Evolutionary conservation across 2,113 vertebrate genomes (phyloP).

Genomic region (Equus przewalskii): DNA sequence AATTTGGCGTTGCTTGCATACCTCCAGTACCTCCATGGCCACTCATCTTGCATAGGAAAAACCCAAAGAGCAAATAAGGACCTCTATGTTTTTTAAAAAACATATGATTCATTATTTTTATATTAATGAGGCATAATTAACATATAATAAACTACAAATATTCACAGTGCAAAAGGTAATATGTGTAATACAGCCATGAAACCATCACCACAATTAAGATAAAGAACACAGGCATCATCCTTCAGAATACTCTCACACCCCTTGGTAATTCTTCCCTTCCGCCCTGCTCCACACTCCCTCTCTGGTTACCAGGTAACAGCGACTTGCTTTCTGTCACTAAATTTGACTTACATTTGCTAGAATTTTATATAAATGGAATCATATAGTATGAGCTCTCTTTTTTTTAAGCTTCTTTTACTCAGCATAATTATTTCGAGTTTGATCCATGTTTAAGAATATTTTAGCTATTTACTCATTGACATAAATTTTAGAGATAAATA

Average conservation of each 20-base stretch:
- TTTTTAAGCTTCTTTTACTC: not conserved
- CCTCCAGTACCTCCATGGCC: not conserved
- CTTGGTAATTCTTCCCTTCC: not conserved
- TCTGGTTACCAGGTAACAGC: not conserved
- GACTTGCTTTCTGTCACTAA: not conserved
- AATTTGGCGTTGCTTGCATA: not conserved
- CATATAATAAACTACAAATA: not conserved
- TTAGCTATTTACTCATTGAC: not conserved
- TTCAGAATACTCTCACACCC: not conserved
- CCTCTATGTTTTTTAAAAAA: not conserved
- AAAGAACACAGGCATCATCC: not conserved
- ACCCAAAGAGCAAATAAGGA: not conserved
- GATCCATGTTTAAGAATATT: not conserved
- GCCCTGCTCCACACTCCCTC: not conserved
- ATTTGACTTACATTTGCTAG: not conserved
- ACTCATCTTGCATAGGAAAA: not conserved
- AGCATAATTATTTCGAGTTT: not conserved
- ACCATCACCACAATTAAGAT: not conserved
- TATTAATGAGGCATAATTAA: not conserved
- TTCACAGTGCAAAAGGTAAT: not conserved
- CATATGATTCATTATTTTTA: not conserved
- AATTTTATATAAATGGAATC: not conserved
- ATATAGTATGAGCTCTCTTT: not conserved
- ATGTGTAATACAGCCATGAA: not conserved
- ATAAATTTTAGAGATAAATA: not conserved